Evolutionary conservation across 2,113 vertebrate species (phyloP).

Genomic region (Thymallus thymallus): DNA sequence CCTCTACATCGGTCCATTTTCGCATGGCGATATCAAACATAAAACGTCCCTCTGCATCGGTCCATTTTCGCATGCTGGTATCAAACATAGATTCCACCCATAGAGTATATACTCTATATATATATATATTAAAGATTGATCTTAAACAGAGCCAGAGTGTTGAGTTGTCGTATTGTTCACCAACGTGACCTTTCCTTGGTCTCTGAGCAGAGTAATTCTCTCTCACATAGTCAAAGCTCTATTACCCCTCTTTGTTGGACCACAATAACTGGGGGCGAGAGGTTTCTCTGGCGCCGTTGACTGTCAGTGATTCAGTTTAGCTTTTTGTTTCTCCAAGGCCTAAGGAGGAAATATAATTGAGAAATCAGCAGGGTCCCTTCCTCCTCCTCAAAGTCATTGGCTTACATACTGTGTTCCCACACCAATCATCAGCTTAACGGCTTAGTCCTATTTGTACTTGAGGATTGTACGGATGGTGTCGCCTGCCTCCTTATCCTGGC

Average conservation of each 20-base stretch:
- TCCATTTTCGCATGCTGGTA: background rate
- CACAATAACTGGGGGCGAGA: constrained; percentile 52
- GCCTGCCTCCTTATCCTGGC: constrained; percentile 65
- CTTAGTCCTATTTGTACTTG: constrained; percentile 79
- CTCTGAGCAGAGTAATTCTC: constrained; percentile 35
- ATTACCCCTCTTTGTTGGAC: constrained; percentile 59
- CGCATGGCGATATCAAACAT: background rate
- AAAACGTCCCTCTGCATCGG: too few relatives aligned
- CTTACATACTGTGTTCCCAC: constrained; percentile 75
- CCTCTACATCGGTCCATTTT: too few relatives aligned
- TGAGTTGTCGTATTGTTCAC: constrained; percentile 35
- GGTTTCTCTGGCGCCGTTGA: constrained; percentile 59
- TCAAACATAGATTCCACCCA: background rate
- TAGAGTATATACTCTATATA: too few relatives aligned
- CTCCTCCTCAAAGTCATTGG: constrained; percentile 73
- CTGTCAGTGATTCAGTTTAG: constrained; percentile 58
- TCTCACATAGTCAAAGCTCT: constrained; percentile 39
- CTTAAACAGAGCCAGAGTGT: constrained; percentile 20
- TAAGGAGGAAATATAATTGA: constrained; percentile 74
- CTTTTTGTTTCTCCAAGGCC: constrained; percentile 57
- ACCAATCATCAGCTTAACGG: constrained; percentile 78
- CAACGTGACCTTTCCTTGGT: constrained; percentile 42
- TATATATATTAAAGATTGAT: constrained; percentile 12
- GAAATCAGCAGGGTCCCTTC: constrained; percentile 73
- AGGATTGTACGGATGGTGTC: constrained; percentile 73